Conservation (phyloP, 2,113 vertebrate species). For the Crotalus tigris region DNA sequence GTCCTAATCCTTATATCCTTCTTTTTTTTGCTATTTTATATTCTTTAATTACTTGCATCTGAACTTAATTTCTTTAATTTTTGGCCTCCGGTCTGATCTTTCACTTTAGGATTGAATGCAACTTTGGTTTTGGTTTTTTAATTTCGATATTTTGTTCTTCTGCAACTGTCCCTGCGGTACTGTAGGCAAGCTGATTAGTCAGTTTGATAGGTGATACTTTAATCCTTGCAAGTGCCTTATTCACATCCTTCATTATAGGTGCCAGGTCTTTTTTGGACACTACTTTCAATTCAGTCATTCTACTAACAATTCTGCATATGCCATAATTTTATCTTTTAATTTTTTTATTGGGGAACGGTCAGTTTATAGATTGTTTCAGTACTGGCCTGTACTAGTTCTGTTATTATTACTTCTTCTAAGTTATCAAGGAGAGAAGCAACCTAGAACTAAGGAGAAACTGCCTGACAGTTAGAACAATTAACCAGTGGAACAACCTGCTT, state of each 20-base stretch:
- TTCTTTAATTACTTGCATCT: neutral
- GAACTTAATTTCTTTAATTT: neutral
- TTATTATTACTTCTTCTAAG: neutral
- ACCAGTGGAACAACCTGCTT: no score
- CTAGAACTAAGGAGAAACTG: no score
- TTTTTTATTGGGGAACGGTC: neutral
- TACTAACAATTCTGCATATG: neutral
- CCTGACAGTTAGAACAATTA: no score
- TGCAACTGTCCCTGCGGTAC: neutral
- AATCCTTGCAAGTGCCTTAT: neutral
- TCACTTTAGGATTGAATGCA: neutral
- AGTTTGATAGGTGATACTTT: neutral
- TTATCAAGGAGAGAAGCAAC: neutral
- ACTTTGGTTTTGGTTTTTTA: neutral
- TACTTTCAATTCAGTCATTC: neutral
- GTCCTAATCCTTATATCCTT: neutral
- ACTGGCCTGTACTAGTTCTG: neutral
- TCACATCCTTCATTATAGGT: neutral
- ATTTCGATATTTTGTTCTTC: neutral
- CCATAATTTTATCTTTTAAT: neutral
- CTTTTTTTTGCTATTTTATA: neutral
- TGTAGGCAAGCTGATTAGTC: no score
- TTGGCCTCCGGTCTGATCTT: neutral
- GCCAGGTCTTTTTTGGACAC: neutral
- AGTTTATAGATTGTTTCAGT: neutral